phyloP scores from a whole-genome alignment of 2,888 invertebrate genomes.

The Syrphus vitripennis region DNA sequence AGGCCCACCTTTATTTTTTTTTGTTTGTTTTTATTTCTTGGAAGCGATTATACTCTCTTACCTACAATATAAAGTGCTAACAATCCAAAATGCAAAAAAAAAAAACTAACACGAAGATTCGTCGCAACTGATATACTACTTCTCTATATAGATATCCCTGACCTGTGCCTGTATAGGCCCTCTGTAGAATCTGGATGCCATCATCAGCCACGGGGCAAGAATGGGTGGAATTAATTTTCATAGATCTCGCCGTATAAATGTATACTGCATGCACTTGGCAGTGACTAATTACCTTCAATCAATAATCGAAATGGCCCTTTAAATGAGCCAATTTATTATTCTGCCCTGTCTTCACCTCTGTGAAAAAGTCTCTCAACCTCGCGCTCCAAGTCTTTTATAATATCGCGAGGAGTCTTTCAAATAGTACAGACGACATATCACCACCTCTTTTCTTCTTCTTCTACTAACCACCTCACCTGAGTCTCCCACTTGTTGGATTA shows the following conservation, averaged over 20 bases:
- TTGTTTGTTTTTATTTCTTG: constrained; percentile 17
- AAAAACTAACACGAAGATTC: constrained; percentile 58
- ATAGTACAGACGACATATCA: constrained; percentile 8
- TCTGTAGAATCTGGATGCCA: neutral
- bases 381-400: constrained; percentile 10
- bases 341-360: constrained; percentile 65
- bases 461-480: neutral
- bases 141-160: neutral
- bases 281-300: constrained; percentile 68
- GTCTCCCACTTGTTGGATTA: neutral
- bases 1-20: constrained; percentile 57
- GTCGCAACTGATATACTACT: constrained; percentile 40
- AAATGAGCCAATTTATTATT: constrained; percentile 66
- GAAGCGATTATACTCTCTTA: constrained; percentile 27
- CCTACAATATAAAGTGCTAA: constrained; percentile 36
- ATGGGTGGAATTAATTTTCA: constrained; percentile 70
- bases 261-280: constrained; percentile 43
- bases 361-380: constrained; percentile 29
- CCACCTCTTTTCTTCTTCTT: neutral
- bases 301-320: constrained; percentile 70
- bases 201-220: constrained; percentile 15
- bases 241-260: constrained; percentile 51
- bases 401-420: neutral
- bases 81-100: constrained; percentile 63
- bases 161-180: neutral